Conservation (phyloP, 2,797 vertebrate genomes). For the Amphiprion clarkii region DNA sequence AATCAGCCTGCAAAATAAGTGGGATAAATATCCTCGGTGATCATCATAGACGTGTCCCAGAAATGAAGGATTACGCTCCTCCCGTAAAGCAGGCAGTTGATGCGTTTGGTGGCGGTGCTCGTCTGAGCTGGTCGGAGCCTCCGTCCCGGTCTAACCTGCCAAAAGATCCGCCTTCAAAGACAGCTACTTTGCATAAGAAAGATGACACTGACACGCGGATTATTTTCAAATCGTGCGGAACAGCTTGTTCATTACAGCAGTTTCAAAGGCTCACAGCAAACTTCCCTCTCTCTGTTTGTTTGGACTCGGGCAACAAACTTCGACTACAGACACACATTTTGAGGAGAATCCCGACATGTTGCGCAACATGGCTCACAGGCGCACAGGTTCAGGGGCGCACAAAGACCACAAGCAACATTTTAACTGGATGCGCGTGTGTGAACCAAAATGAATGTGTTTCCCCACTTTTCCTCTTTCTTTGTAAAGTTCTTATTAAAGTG, state of each 20-base stretch:
- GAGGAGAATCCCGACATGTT: constrained; percentile 54
- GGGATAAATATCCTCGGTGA: constrained; percentile 32
- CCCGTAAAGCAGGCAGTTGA: constrained; percentile 34
- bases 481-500: not conserved
- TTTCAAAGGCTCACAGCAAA: constrained; percentile 81
- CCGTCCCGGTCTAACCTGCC: constrained; percentile 87
- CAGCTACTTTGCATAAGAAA: constrained; percentile 97
- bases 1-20: constrained; percentile 12
- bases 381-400: constrained; percentile 41
- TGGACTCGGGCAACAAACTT: constrained; percentile 68
- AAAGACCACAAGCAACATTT: not conserved
- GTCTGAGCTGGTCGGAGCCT: constrained; percentile 79
- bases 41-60: constrained; percentile 19
- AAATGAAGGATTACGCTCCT: constrained; percentile 48
- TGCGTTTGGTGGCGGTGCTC: constrained; percentile 71
- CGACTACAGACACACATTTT: constrained; percentile 49
- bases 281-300: constrained; percentile 74
- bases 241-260: constrained; percentile 85
- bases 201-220: constrained; percentile 93
- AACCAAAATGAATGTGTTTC: not conserved
- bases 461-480: not conserved
- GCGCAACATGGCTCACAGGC: constrained; percentile 54
- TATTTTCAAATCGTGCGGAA: constrained; percentile 91
- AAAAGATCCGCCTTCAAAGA: constrained; percentile 93
- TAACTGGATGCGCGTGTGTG: not conserved